These are phyloP conservation scores for Trachelus tabidus DNA, from an alignment of 2,888 invertebrate species.

Conservation along the genomic window DNA sequence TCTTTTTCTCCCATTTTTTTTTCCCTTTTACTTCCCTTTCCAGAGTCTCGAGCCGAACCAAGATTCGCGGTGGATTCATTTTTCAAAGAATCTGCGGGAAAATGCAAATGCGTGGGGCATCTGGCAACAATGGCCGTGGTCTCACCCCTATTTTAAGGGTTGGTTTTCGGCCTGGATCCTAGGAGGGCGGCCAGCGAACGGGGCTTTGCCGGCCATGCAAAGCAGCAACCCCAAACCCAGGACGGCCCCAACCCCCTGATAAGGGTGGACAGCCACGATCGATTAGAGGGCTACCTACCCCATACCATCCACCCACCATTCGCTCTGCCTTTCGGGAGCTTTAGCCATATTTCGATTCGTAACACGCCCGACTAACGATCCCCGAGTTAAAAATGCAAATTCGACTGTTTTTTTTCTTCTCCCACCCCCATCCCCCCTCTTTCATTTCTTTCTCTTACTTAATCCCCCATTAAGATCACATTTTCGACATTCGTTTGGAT, in stretches of 20 bases:
- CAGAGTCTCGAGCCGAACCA: neutral
- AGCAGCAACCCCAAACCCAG: conserved; percentile 50
- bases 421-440: neutral
- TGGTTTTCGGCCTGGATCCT: conserved; percentile 51
- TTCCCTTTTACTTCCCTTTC: neutral
- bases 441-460: neutral
- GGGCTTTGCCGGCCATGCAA: conserved; percentile 52
- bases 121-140: conserved; percentile 67
- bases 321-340: conserved; percentile 36
- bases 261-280: conserved; percentile 67
- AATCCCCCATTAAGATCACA: conserved; percentile 2
- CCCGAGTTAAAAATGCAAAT: conserved; percentile 33
- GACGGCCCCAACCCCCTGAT: conserved; percentile 60
- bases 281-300: conserved; percentile 64
- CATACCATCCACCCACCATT: conserved; percentile 43
- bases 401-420: neutral
- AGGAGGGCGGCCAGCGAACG: conserved; percentile 25
- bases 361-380: conserved; percentile 53
- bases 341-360: conserved; percentile 52
- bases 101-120: conserved; percentile 65
- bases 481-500: neutral
- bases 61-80: conserved; percentile 52
- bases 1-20: neutral
- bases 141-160: conserved; percentile 66
- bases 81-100: conserved; percentile 64